A percentile compares a stretch with the other conserved stretches of the same genome.
Conservation (phyloP, 2,888 invertebrate species). For the Lymantria monacha region DNA sequence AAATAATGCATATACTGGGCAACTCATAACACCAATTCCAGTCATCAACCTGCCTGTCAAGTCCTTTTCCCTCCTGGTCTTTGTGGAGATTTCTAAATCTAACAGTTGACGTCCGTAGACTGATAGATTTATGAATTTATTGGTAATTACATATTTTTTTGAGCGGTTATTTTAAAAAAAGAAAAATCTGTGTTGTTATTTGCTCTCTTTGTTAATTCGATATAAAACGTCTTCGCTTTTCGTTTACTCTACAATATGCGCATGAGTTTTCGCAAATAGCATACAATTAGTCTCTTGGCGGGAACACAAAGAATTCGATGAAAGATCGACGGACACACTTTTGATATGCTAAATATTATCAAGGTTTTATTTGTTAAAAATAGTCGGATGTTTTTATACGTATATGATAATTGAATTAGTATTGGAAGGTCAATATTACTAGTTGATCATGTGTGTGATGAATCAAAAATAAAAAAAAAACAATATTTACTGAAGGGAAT, state of each 20-base stretch:
- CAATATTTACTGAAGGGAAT: background rate
- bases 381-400: background rate
- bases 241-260: conserved; percentile 2
- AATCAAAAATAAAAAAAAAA: conserved; percentile 1
- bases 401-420: background rate
- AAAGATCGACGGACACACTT: conserved; percentile 4
- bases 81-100: too few relatives aligned
- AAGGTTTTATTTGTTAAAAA: background rate
- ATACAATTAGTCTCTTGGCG: conserved; percentile 11
- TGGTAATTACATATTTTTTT: too few relatives aligned
- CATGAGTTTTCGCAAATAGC: conserved; percentile 8
- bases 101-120: too few relatives aligned
- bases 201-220: background rate
- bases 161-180: too few relatives aligned
- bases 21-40: too few relatives aligned
- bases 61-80: too few relatives aligned
- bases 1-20: too few relatives aligned
- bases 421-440: conserved; percentile 1
- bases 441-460: conserved; percentile 1
- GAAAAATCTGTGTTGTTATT: background rate
- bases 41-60: too few relatives aligned
- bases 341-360: conserved; percentile 2
- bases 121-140: too few relatives aligned
- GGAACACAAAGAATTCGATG: conserved; percentile 9
- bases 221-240: conserved; percentile 2